phyloP scores from a whole-genome alignment of 2,797 vertebrate genomes.

The Phylloscopus collybita region DNA sequence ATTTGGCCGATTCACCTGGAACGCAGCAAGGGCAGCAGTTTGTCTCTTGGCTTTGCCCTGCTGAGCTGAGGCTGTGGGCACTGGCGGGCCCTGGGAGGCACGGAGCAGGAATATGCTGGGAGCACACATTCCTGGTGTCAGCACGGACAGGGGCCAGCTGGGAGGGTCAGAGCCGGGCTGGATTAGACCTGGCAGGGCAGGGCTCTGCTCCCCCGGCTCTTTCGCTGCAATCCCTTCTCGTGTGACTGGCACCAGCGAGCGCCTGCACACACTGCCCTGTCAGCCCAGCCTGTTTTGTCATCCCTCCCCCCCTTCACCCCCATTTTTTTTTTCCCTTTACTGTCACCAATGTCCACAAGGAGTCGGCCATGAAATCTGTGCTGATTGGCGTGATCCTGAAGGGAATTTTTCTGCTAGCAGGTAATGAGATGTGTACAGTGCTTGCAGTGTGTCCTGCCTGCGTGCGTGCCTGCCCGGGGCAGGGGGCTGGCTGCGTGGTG shows the following conservation, averaged over 20 bases:
- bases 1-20: background rate
- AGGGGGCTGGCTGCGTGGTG: background rate
- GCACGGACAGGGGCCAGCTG: slow-evolving; percentile 86
- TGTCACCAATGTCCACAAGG: slow-evolving; percentile 49
- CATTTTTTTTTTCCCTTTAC: slow-evolving; percentile 31
- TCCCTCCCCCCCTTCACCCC: background rate
- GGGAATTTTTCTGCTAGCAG: slow-evolving; percentile 76
- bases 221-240: slow-evolving; percentile 79
- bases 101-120: background rate
- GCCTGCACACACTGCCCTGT: background rate
- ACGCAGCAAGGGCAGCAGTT: background rate
- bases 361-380: slow-evolving; percentile 67
- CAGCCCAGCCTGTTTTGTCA: background rate
- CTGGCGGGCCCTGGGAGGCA: background rate
- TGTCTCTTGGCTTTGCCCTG: background rate
- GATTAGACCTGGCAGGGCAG: slow-evolving; percentile 77
- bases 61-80: background rate
- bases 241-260: slow-evolving; percentile 75
- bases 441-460: background rate
- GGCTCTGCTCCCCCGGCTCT: slow-evolving; percentile 60
- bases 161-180: slow-evolving; percentile 71
- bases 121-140: slow-evolving; percentile 83
- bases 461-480: background rate
- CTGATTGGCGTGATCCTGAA: slow-evolving; percentile 67
- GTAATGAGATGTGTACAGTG: slow-evolving; percentile 56